Base-by-base conservation (phyloP, 53 echinoderm and acorn worm species). In the Luidia sarsii region DNA sequence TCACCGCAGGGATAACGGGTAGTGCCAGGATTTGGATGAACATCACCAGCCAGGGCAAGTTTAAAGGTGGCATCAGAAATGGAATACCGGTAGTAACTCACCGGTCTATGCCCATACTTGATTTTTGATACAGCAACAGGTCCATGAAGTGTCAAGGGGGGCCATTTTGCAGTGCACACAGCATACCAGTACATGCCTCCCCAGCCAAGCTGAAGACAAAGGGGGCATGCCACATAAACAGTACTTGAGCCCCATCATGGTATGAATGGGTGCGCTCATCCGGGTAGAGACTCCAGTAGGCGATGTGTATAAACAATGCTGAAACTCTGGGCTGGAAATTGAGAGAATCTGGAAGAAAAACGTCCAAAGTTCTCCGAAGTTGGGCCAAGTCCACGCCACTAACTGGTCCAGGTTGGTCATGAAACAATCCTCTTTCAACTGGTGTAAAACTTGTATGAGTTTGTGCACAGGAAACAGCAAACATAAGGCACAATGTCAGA, bases 11-110 rank as follows among this genome's bases (percentile, higher is more conserved):
- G 55, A 37, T 67, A 41, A 67, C 67, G 48, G 25, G 25, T 30
- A 41, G 67, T 45, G 13, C 67, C 67, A 48, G 67, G 45, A 48
- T 67, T 67, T 2, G 67, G 48, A 67, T 67, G 67, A 3, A 67
- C 67, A 45, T 46, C 39, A 21, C 67, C n/a, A n/a, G n/a, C n/a
- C n/a, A n/a, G n/a, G n/a, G n/a, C n/a, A 45, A 48, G 65, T 21
- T 21, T 20, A 35, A 36, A 65, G 37, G 3, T 50, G 50, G 50
- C 50, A 50, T 50, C 50, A 50, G 50, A 50, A 14, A n/a, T 50
- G 50, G 50, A 21, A 50, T 50, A 50, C n/a, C n/a, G n/a, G n/a
- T n/a, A n/a, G 50, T 50, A 50, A 14, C 50, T 50, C 18, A 50
- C 50, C 15, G 50, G n/a, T 50, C 20, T 50, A 50, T 50, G 50